Percentiles rank a stretch among this genome's conserved stretches.
Evolutionary conservation across 2,113 vertebrate species (phyloP).

Genomic region (Corythornis cristatus): DNA sequence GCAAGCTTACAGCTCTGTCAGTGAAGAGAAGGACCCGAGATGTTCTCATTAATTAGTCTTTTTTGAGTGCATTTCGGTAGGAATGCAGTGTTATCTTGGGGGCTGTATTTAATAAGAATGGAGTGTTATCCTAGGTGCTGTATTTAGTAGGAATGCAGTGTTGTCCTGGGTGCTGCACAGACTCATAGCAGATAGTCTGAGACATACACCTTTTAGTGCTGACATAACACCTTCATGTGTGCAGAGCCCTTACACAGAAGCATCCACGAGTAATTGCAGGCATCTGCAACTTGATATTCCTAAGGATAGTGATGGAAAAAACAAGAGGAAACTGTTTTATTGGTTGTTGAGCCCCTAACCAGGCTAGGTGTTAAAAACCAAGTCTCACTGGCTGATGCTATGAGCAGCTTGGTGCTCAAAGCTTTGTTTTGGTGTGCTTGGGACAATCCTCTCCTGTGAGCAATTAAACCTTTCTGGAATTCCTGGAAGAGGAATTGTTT

Average conservation of each 20-base stretch:
- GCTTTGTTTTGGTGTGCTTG: neutral
- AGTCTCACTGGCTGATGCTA: neutral
- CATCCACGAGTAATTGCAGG: neutral
- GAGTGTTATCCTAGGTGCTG: neutral
- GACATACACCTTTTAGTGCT: neutral
- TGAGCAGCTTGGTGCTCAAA: neutral
- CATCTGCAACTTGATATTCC: neutral
- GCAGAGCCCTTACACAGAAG: neutral
- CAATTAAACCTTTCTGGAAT: neutral
- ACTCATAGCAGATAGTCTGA: neutral
- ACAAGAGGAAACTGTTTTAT: accelerated
- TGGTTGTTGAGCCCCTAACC: too few species aligned
- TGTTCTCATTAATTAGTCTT: neutral
- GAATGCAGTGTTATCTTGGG: neutral
- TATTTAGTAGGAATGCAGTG: too few species aligned
- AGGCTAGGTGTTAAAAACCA: neutral
- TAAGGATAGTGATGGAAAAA: neutral
- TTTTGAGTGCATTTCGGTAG: neutral
- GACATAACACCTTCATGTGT: neutral
- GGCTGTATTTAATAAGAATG: neutral
- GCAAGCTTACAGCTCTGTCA: neutral
- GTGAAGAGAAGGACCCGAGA: neutral
- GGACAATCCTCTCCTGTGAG: neutral
- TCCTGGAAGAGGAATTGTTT: neutral
- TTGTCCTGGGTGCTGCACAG: neutral